Conservation (phyloP, 2,113 vertebrate species). For the Psittacara wagleri region DNA sequence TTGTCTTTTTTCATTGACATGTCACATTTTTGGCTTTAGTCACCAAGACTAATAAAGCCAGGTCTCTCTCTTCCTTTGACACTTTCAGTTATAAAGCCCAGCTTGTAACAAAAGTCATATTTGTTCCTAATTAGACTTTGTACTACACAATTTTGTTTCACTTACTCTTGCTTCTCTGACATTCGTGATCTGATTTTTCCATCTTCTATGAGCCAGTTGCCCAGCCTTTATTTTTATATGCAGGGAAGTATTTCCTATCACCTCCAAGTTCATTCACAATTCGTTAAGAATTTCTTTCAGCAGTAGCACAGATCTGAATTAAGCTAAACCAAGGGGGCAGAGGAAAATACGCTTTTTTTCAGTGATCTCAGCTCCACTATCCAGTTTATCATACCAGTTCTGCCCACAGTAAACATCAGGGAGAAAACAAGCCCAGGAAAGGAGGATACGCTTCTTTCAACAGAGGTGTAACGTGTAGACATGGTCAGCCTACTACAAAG, state of each 20-base stretch:
- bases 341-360: background rate
- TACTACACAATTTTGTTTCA: slow-evolving; percentile 6
- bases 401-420: background rate
- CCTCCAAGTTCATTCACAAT: background rate
- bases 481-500: background rate
- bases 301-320: background rate
- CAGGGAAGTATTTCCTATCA: background rate
- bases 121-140: slow-evolving; percentile 41
- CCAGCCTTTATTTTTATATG: background rate
- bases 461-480: background rate
- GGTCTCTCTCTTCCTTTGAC: slow-evolving; percentile 16
- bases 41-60: slow-evolving; percentile 42
- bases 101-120: slow-evolving; percentile 37
- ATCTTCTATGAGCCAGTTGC: background rate
- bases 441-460: background rate
- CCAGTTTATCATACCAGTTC: background rate
- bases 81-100: slow-evolving; percentile 53
- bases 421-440: background rate
- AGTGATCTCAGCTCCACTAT: background rate
- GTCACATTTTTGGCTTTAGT: slow-evolving; percentile 28
- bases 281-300: background rate
- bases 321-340: background rate
- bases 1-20: slow-evolving; percentile 21
- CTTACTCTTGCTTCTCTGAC: background rate
- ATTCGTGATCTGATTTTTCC: background rate